Evolutionary conservation across 2,888 invertebrate genomes (phyloP), one percentile per base, ranked within the genome.

Genomic region (Polyploca ridens): DNA sequence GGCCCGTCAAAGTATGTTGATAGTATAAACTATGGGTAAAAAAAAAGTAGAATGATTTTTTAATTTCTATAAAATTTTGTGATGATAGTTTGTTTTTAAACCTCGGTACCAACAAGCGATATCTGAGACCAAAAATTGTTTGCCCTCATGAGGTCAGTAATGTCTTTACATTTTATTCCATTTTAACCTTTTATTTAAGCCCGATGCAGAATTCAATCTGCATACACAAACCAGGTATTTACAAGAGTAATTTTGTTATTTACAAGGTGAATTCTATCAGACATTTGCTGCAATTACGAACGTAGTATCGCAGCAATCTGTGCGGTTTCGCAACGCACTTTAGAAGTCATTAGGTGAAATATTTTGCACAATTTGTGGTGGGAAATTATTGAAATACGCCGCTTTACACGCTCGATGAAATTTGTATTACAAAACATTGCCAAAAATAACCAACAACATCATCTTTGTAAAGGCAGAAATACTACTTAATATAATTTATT

Each of bases 301-400:
- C 38, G 16, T 60, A 60, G 46, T 67, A 62, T 69, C 66, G 63
- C 65, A 57, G 63, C 66, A 69, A 65, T 64, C 44, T 58, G 54
- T 54, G 54, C 54, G 54, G 59, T 78, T 73, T 73, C 63, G 72
- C 58, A 76, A 76, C 68, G 63, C 66, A 41, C 60, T 60, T 35
- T 63, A 63, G 62, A 66, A 66, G 69, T 69, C 66, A 70, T 72
- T 73, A 66, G 64, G 67, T 68, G 63, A 66, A 65, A 35, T 60
- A 60, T 35, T 60, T 60, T 60, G 60, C 35, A 60, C n/a, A 60
- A 19, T 60, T 19, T 38, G 38, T 35, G 54, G 54, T 19, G 16
- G 16, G 60, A 60, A 60, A 60, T 60, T 38, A 54, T 54, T 54
- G 54, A 54, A 54, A 54, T 19, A 54, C 54, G 19, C 54, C 54